Evolutionary conservation across 1,140 invertebrate genomes (phyloP).

Genomic region (Pachyrhynchus sulphureomaculatus): DNA sequence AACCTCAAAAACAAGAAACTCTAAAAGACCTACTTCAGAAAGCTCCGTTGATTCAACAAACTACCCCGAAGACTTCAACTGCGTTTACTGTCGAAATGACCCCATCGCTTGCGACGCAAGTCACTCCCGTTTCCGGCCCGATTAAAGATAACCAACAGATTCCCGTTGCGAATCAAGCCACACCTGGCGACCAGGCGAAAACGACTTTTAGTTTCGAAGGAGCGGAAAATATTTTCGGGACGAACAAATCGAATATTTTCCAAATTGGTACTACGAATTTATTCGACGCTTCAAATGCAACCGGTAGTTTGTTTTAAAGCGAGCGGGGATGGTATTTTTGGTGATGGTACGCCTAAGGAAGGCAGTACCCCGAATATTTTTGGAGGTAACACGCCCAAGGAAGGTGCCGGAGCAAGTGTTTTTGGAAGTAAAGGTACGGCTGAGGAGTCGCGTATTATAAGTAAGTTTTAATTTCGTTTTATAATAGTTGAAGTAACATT

Average conservation of each 20-base stretch:
- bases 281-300: neutral
- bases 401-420: neutral
- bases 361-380: conserved; percentile 11
- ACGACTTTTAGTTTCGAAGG: too few relatives aligned
- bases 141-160: too few relatives aligned
- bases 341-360: conserved; percentile 11
- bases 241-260: too few relatives aligned
- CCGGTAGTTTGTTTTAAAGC: neutral
- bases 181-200: neutral
- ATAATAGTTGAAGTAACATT: too few relatives aligned
- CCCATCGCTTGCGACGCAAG: too few relatives aligned
- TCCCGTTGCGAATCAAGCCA: too few relatives aligned
- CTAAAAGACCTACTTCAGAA: neutral
- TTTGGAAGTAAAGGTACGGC: neutral
- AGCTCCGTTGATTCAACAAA: neutral
- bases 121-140: too few relatives aligned
- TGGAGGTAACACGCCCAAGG: neutral
- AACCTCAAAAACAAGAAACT: neutral
- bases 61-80: neutral
- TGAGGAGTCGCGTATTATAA: neutral
- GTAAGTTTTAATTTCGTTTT: too few relatives aligned
- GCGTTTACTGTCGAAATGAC: too few relatives aligned
- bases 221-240: too few relatives aligned
- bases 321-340: neutral
- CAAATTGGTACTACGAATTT: neutral